Evolutionary conservation across 35 echinoderm and acorn worm species (phyloP).

Genomic region (Ophioderma brevispina): DNA sequence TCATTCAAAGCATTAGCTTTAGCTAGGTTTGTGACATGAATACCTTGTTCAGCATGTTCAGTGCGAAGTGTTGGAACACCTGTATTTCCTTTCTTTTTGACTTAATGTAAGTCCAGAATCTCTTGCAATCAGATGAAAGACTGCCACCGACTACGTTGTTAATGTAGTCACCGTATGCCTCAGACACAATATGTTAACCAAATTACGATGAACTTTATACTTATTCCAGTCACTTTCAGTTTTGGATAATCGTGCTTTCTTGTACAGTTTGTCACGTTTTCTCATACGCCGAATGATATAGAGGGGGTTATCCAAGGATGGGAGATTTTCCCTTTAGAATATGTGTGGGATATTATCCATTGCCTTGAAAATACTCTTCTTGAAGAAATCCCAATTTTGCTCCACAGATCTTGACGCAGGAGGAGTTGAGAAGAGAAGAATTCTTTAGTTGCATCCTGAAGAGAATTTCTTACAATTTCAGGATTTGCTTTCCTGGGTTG

Average conservation of each 20-base stretch:
- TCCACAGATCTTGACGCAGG: no score
- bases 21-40: neutral
- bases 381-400: no score
- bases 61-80: neutral
- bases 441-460: no score
- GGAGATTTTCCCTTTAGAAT: no score
- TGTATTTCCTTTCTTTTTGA: neutral
- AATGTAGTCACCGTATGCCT: slow-evolving; percentile 5
- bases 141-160: slow-evolving; percentile 13
- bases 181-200: neutral
- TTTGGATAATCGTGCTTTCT: neutral
- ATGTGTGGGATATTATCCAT: no score
- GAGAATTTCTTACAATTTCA: no score
- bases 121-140: slow-evolving; percentile 18
- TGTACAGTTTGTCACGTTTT: neutral
- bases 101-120: slow-evolving; percentile 49
- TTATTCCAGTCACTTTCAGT: neutral
- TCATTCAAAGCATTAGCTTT: slow-evolving; percentile 6
- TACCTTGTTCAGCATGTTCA: no score
- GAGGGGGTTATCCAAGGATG: no score
- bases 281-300: neutral
- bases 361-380: no score
- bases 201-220: neutral
- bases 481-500: no score
- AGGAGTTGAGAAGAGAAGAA: no score